Evolutionary conservation across 2,113 vertebrate species (phyloP).

Genomic region (Barbus barbus): DNA sequence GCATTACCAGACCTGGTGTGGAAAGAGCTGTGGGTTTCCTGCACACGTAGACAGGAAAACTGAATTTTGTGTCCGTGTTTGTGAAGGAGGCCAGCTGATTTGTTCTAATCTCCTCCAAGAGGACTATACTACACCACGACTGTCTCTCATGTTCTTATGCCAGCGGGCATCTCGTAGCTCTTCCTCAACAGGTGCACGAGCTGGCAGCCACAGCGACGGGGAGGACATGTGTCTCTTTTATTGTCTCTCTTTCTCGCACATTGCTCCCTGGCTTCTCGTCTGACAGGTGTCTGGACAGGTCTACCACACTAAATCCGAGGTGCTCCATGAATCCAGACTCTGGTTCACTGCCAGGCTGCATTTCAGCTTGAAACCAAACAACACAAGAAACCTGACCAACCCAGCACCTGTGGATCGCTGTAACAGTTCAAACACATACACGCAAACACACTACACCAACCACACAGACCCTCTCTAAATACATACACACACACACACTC

Average conservation of each 20-base stretch:
- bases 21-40: not conserved
- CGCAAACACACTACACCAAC: not conserved
- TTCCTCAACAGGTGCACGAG: slow-evolving; percentile 22
- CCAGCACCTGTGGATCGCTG: not conserved
- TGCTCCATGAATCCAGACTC: slow-evolving; percentile 18
- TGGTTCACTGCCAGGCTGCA: slow-evolving; percentile 11
- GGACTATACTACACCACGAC: not conserved
- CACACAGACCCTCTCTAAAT: slow-evolving; percentile 32
- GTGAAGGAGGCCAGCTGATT: slow-evolving; percentile 2
- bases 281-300: slow-evolving; percentile 33
- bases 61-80: not conserved
- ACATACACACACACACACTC: not conserved
- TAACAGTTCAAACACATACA: slow-evolving; percentile 6
- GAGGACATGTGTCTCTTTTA: slow-evolving; percentile 11
- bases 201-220: not conserved
- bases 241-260: not conserved
- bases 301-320: slow-evolving; percentile 4
- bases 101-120: slow-evolving; percentile 28
- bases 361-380: slow-evolving; percentile 28
- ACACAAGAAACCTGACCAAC: slow-evolving; percentile 10
- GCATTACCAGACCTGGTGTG: not conserved
- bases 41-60: slow-evolving; percentile 24
- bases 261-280: not conserved
- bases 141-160: not conserved
- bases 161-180: not conserved